phyloP scores from a whole-genome alignment of 2,888 invertebrate genomes.

The Argynnis bischoffii region DNA sequence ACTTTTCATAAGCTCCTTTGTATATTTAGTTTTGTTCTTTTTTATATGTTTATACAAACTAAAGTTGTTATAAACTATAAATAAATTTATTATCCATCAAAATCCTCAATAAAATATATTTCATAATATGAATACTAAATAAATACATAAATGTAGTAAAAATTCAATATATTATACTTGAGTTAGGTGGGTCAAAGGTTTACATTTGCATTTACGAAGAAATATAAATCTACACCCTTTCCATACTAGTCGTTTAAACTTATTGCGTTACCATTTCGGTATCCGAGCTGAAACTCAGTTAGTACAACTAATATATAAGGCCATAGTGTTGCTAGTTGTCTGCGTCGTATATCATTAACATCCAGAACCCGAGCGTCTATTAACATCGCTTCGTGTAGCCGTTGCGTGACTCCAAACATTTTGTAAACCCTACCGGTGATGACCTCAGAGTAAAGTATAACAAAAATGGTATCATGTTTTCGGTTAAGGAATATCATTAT shows the following conservation, averaged over 20 bases:
- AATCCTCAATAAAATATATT: too few relatives aligned
- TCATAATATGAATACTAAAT: too few relatives aligned
- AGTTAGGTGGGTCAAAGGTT: background rate
- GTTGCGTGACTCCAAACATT: conserved; percentile 75
- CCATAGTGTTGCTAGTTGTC: conserved; percentile 10
- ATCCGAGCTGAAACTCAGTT: conserved; percentile 17
- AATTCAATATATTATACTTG: background rate
- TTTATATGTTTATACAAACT: too few relatives aligned
- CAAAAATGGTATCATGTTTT: background rate
- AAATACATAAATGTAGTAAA: too few relatives aligned
- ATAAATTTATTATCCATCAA: too few relatives aligned
- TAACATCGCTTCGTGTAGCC: conserved; percentile 41
- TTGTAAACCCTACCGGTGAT: conserved; percentile 54
- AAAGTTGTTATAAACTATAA: too few relatives aligned
- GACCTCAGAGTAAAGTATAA: conserved; percentile 1
- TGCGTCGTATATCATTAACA: conserved; percentile 45
- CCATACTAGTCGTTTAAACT: conserved; percentile 22
- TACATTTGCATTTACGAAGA: conserved; percentile 2
- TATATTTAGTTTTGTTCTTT: too few relatives aligned
- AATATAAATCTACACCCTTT: conserved; percentile 12
- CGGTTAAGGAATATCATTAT: background rate
- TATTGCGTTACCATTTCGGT: conserved; percentile 22
- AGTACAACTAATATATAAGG: conserved; percentile 10
- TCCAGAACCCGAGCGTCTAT: conserved; percentile 35
- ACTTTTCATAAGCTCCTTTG: too few relatives aligned